Evolutionary conservation across 2,113 vertebrate genomes (phyloP).

Genomic region (Lagopus muta): DNA sequence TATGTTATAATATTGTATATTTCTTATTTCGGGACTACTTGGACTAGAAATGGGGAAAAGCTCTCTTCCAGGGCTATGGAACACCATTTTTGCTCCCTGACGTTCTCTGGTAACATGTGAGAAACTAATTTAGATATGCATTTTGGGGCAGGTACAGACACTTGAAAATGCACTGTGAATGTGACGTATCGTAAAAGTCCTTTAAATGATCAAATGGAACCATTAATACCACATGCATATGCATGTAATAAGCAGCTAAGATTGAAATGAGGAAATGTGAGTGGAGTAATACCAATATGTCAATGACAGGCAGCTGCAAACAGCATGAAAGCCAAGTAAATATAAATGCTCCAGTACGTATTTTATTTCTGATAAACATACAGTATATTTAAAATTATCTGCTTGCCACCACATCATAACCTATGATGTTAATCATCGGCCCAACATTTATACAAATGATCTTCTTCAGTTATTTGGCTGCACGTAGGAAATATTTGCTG

Average conservation of each 20-base stretch:
- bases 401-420: not conserved
- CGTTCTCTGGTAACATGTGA: not conserved
- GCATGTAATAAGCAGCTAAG: not conserved
- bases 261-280: not conserved
- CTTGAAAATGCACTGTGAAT: no score
- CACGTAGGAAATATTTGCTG: not conserved
- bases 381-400: not conserved
- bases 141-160: not conserved
- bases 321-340: not conserved
- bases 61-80: not conserved
- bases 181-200: not conserved
- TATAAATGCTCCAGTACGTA: not conserved
- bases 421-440: not conserved
- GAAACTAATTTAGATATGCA: not conserved
- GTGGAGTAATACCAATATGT: not conserved
- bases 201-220: not conserved
- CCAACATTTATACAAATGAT: not conserved
- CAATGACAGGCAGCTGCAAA: not conserved
- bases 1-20: not conserved
- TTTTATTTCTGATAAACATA: not conserved
- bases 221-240: not conserved
- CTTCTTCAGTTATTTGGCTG: not conserved
- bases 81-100: not conserved
- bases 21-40: not conserved
- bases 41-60: not conserved